Base-by-base conservation (phyloP, 2,888 invertebrate genomes). In the Epicampocera succincta region DNA sequence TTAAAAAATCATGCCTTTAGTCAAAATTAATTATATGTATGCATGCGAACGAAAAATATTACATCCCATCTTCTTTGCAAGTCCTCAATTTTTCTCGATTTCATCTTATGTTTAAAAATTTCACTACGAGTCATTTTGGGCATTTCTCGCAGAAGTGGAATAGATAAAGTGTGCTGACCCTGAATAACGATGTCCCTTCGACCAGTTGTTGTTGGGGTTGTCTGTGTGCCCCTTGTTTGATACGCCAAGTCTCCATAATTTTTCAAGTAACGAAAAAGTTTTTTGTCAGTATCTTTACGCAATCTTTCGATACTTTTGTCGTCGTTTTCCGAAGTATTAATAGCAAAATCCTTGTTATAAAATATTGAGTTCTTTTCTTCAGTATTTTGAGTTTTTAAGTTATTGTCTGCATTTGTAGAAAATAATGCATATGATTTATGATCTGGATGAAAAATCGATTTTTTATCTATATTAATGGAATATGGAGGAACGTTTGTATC, bases 111-210 rank as follows among this genome's bases (percentile, higher is more conserved):
- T 21, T 68, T 73, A 11, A 56, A 44, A 11, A 86, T 85, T 65
- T 88, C 88, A 29, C 84, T 86, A 0, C 90, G 86, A 12, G 90
- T 90, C 89, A 90, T 89, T 84, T 88, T 89, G 2, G 90, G 90
- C 87, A 93, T 92, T 86, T 93, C 94, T 81, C 93, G 92, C 76
- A 94, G 87, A 21, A 94, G 91, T 0, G 94, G 94, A 87, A 94
- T 93, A 0, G 94, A 93, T 42, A 94, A 88, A 48, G 92, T 90
- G 17, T 88, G 87, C 91, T 93, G 84, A 60, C 88, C 88, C 11
- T 85, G 85, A 61, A 89, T 77, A 3, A 90, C 89, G 42, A 89
- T 85, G 85, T 90, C 89, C 6, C 89, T 85, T 6, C 89, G 85
- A 0, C 84, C 87, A 12, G 85, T 73, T 1, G 86, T 84, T 5